Conservation (phyloP, 1,140 invertebrate genomes). For the Zophobas morio region DNA sequence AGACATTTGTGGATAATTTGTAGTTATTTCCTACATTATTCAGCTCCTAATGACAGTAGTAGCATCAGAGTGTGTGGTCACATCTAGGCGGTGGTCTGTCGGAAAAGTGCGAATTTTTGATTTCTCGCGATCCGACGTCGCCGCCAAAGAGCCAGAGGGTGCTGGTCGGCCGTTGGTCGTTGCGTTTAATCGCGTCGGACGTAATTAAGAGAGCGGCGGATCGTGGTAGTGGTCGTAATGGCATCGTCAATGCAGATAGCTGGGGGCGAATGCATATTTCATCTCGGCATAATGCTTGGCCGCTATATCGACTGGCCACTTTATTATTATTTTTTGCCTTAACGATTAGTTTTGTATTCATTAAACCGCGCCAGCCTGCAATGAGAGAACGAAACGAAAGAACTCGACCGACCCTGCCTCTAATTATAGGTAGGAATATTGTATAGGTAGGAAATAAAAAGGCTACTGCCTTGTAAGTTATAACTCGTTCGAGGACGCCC, state of each 20-base stretch:
- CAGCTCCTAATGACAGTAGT: too few species aligned
- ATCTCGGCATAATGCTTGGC: slow-evolving; percentile 48
- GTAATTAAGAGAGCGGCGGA: slow-evolving; percentile 39
- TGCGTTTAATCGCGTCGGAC: slow-evolving; percentile 39
- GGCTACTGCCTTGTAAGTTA: slow-evolving; percentile 51
- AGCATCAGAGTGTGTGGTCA: too few species aligned
- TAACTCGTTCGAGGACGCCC: slow-evolving; percentile 43
- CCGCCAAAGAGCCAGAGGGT: slow-evolving; percentile 11
- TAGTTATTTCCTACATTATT: too few species aligned
- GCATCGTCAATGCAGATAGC: slow-evolving; percentile 38
- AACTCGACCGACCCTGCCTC: slow-evolving; percentile 42
- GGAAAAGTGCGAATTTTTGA: too few species aligned
- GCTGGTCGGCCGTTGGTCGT: slow-evolving; percentile 14
- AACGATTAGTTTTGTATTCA: slow-evolving; percentile 51
- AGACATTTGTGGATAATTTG: too few species aligned
- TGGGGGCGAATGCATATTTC: slow-evolving; percentile 44
- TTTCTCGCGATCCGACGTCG: background rate
- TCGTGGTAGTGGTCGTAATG: slow-evolving; percentile 37
- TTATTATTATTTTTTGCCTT: slow-evolving; percentile 50
- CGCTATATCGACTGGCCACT: slow-evolving; percentile 47
- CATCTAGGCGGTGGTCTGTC: too few species aligned
- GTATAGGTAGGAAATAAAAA: slow-evolving; percentile 52
- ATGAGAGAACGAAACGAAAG: slow-evolving; percentile 35
- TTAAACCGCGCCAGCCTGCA: slow-evolving; percentile 44
- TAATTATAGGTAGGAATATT: slow-evolving; percentile 57